Percentiles rank a stretch among this genome's conserved stretches.
phyloP scores from a whole-genome alignment of 2,797 vertebrate species.

The Oreochromis mossambicus region DNA sequence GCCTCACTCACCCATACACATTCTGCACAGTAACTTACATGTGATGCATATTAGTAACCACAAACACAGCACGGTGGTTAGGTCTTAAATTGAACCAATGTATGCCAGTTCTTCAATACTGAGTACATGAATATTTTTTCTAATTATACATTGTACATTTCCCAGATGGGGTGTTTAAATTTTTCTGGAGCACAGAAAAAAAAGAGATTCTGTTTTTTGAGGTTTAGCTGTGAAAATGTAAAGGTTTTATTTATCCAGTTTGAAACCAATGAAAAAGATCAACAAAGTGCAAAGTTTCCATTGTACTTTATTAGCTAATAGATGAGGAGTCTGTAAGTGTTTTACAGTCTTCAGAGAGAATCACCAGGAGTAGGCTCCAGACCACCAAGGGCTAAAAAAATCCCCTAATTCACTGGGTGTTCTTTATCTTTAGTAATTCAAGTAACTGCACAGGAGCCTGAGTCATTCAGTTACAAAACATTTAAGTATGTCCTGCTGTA shows the following conservation, averaged over 20 bases:
- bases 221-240: neutral
- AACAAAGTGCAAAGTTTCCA: rapidly evolving
- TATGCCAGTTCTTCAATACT: neutral
- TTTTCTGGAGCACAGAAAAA: neutral
- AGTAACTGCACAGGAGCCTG: neutral
- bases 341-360: neutral
- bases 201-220: neutral
- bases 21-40: rapidly evolving
- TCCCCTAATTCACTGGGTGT: neutral
- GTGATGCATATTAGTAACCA: neutral
- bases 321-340: neutral
- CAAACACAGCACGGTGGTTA: neutral
- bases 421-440: neutral
- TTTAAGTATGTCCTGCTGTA: neutral
- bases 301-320: neutral
- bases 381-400: neutral
- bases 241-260: neutral
- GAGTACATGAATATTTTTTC: neutral
- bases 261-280: neutral
- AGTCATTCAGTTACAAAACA: neutral
- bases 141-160: neutral
- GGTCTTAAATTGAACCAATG: neutral
- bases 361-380: neutral
- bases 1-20: neutral
- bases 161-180: neutral